Evolutionary conservation across 2,113 vertebrate genomes (phyloP), one percentile per base, ranked within the genome.

Genomic region (Amblyornis subalaris): DNA sequence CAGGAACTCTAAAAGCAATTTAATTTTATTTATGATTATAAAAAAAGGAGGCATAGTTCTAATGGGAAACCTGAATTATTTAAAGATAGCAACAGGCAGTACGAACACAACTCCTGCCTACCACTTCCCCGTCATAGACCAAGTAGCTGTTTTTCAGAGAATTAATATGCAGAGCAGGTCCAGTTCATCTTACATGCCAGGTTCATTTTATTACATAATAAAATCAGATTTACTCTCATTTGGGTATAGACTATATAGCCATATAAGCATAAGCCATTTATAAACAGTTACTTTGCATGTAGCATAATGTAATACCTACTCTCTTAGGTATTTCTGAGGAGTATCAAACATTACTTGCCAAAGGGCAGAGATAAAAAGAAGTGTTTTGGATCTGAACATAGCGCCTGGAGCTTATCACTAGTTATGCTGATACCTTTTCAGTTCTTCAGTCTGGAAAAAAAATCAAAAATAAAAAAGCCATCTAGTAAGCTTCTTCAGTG

Each of bases 221-320:
- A 95, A 94, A 80, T 57, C 42, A 84, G 78, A 90, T 92, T 92
- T 95, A 95, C 91, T 89, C 76, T 93, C 35, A 88, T 94, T 93
- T 91, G 55, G 22, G n/a, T 95, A 36, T 36, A 74, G 72, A 88
- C 14, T 67, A 84, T 93, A 78, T 77, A 70, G 72, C 45, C 50
- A 65, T 86, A 85, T 82, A 88, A 95, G 53, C 54, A 65, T 65
- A 80, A 88, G 48, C 60, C 51, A 33, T 91, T 91, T 95, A 76
- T 85, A 91, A 93, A 88, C 83, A 90, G 85, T 90, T 88, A 74
- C 62, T 95, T 90, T 86, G 88, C 85, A 88, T 86, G 78, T 48
- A 85, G 64, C 44, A 21, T 77, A 82, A 87, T 78, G n/a, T 78
- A 73, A 85, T 89, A 31, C 40, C 50, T 91, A 45, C 14, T 75